Evolutionary conservation across 2,797 vertebrate species (phyloP), one percentile per base, ranked within the genome.

Genomic region (Rhabdophis nuchalis): DNA sequence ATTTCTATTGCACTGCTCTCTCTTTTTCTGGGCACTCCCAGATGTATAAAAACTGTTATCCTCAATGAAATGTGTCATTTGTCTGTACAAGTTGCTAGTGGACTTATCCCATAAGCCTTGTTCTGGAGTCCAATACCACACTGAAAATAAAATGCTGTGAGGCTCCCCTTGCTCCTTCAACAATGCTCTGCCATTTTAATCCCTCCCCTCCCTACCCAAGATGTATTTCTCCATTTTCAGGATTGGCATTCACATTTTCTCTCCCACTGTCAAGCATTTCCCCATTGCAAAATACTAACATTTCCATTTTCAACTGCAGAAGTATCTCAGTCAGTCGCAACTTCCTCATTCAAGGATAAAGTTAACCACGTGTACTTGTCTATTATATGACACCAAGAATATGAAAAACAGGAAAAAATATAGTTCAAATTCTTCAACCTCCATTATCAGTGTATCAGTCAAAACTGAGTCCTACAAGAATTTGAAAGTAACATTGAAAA

Each of bases 181-280:
- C 29, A 13, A 54, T 61, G 11, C 29, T 25, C 56, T 89, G 12
- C 56, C 23, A 92, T 88, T 46, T 50, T 20, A 72, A 77, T 5
- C 7, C 10, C 3, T 1, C 3, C 27, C 60, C 10, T 0, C 1
- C 3, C 27, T 11, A 3, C 4, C 57, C 0, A 58, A 25, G 10
- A 41, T 64, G 11, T 54, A 13, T 18, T 72, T 56, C 14, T 4
- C 23, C 20, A 68, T 1, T 52, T 86, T 52, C 32, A 29, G 50
- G 8, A 36, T 25, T 64, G 29, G n/a, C 27, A 23, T 14, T 87
- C n/a, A 91, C 23, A 36, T 25, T 53, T 53, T 50, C 50, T 14
- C 52, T 10, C 6, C 52, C 14, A 25, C 29, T 53, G 20, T 57
- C 87, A 86, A 87, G 4, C 32, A 13, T 41, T 41, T 41, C 36